Conservation (phyloP, 2,113 vertebrate genomes). For the Coturnix japonica region DNA sequence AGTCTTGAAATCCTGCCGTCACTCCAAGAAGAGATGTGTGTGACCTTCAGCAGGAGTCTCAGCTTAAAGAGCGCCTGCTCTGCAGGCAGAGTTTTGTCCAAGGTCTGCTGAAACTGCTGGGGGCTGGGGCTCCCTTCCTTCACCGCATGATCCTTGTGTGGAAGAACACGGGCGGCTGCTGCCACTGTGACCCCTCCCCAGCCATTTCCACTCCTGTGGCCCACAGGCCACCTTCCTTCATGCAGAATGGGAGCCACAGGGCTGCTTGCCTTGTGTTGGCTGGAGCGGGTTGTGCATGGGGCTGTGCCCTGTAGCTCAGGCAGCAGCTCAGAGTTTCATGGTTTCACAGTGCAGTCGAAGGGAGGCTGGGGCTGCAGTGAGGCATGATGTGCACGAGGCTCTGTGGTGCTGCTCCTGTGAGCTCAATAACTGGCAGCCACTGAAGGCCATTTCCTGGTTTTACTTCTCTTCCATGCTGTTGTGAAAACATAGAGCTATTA, state of each 20-base stretch:
- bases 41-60: rapidly evolving
- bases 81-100: rapidly evolving
- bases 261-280: neutral
- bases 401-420: neutral
- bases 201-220: rapidly evolving
- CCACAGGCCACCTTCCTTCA: neutral
- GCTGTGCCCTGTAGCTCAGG: neutral
- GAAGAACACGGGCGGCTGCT: neutral
- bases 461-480: neutral
- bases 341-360: neutral
- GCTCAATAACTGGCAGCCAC: neutral
- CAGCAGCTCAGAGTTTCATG: neutral
- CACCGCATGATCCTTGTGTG: rapidly evolving
- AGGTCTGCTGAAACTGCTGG: rapidly evolving
- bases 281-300: neutral
- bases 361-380: neutral
- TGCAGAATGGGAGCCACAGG: neutral
- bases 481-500: neutral
- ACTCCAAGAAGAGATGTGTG: rapidly evolving
- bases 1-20: neutral
- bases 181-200: rapidly evolving
- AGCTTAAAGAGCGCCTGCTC: neutral
- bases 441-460: neutral
- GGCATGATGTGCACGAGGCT: neutral
- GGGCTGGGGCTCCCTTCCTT: rapidly evolving